phyloP scores from a whole-genome alignment of 92 coral and sea anemone species.

The Epizoanthus illoricatus region DNA sequence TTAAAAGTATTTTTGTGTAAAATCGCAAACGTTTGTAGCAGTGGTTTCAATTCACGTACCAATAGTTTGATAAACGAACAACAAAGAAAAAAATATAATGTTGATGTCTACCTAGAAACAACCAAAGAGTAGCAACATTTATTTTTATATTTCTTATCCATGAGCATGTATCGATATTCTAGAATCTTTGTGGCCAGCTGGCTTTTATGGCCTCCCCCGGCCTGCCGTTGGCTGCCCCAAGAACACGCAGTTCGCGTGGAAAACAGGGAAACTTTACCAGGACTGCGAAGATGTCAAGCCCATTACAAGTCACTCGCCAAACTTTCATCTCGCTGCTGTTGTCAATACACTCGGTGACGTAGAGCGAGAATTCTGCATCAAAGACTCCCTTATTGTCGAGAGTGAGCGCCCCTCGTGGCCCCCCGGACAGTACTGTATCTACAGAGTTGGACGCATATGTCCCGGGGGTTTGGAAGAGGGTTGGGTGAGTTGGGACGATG shows the following conservation, averaged over 20 bases:
- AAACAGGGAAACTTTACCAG: slow-evolving; percentile 64
- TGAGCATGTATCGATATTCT: too few species aligned
- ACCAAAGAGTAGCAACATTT: background rate
- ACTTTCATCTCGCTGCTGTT: slow-evolving; percentile 62
- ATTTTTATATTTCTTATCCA: background rate
- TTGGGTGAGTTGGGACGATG: slow-evolving; percentile 40
- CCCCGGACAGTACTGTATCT: slow-evolving; percentile 41
- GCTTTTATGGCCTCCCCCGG: slow-evolving; percentile 69
- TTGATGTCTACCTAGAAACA: too few species aligned
- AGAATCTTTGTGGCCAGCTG: slow-evolving; percentile 65
- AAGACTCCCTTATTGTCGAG: slow-evolving; percentile 26
- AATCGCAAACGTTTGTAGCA: too few species aligned
- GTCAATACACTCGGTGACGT: slow-evolving; percentile 43
- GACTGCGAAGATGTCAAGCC: slow-evolving; percentile 63
- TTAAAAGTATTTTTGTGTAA: too few species aligned
- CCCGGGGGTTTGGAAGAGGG: slow-evolving; percentile 26
- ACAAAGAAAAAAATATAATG: too few species aligned
- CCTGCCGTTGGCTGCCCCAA: slow-evolving; percentile 65
- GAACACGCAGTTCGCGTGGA: slow-evolving; percentile 43
- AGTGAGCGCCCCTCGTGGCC: slow-evolving; percentile 25
- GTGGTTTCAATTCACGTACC: too few species aligned
- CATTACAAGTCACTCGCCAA: slow-evolving; percentile 45
- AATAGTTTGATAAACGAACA: too few species aligned
- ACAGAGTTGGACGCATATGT: slow-evolving; percentile 7
- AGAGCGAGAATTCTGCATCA: slow-evolving; percentile 70